Conservation (phyloP, 2,797 vertebrate species). For the Bradypodion ventrale region DNA sequence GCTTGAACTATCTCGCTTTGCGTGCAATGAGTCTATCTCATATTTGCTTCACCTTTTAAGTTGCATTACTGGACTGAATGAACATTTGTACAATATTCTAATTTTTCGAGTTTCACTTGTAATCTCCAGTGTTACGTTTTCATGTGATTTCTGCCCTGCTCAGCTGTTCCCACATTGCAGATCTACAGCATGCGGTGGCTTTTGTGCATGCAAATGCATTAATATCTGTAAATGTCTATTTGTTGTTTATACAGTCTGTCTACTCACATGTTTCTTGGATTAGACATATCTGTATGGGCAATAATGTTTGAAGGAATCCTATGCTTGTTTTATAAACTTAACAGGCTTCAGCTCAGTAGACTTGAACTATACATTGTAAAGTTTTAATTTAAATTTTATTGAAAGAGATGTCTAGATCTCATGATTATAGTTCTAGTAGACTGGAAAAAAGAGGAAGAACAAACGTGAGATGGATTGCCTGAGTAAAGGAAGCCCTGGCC, state of each 20-base stretch:
- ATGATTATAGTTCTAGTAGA: neutral
- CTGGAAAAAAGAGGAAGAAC: neutral
- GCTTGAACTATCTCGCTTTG: no score
- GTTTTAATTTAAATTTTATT: neutral
- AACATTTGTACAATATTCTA: no score
- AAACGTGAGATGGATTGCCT: no score
- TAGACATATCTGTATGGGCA: neutral
- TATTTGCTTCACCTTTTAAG: no score
- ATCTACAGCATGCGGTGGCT: neutral
- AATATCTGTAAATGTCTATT: neutral
- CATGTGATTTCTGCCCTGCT: neutral
- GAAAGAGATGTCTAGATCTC: neutral
- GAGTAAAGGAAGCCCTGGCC: no score
- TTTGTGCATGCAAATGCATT: neutral
- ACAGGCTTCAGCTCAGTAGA: neutral
- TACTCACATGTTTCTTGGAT: neutral
- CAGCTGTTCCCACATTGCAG: neutral
- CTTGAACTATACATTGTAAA: neutral
- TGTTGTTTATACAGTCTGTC: no score
- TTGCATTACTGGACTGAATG: no score
- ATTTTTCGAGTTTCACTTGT: no score
- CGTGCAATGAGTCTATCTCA: no score
- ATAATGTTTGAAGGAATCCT: neutral
- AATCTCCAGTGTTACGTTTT: neutral
- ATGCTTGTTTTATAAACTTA: neutral